A percentile compares a stretch with the other conserved stretches of the same genome.
phyloP scores from a whole-genome alignment of 2,888 invertebrate genomes.

The Crocallis elinguaria region DNA sequence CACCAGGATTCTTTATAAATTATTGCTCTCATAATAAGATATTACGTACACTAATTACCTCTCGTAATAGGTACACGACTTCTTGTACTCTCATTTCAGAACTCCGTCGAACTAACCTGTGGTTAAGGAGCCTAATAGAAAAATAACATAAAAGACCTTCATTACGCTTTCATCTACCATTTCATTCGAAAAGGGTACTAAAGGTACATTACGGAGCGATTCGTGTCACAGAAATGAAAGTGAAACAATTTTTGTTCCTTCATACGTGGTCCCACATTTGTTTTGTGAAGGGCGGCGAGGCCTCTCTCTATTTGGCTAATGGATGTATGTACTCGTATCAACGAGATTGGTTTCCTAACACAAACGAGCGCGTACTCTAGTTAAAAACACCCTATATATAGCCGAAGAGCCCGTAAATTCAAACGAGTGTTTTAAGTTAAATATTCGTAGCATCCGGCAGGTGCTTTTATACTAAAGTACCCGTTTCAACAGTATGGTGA shows the following conservation, averaged over 20 bases:
- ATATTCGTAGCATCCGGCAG: conserved; percentile 44
- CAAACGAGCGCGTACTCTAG: conserved; percentile 54
- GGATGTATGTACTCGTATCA: conserved; percentile 57
- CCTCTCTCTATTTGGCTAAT: conserved; percentile 69
- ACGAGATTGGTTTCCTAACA: conserved; percentile 67
- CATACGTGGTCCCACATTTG: conserved; percentile 51
- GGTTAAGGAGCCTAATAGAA: conserved; percentile 25
- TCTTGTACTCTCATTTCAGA: conserved; percentile 8
- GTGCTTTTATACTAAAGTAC: conserved; percentile 42
- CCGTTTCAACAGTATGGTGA: conserved; percentile 36
- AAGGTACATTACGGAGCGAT: conserved; percentile 38
- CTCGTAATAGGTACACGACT: background rate
- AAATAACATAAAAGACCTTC: conserved; percentile 41
- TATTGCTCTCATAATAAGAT: no score
- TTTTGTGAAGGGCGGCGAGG: conserved; percentile 54
- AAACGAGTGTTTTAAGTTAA: conserved; percentile 49
- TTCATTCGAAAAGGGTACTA: conserved; percentile 43
- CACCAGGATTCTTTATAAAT: background rate
- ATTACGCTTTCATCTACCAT: conserved; percentile 44
- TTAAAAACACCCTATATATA: conserved; percentile 52
- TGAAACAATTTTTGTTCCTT: conserved; percentile 55
- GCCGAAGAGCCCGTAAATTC: conserved; percentile 44
- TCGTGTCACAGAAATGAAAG: conserved; percentile 49
- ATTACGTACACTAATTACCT: conserved; percentile 1
- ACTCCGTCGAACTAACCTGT: conserved; percentile 9